Evolutionary conservation across 2,113 vertebrate genomes (phyloP).

Genomic region (Malurus alboscapulatus): DNA sequence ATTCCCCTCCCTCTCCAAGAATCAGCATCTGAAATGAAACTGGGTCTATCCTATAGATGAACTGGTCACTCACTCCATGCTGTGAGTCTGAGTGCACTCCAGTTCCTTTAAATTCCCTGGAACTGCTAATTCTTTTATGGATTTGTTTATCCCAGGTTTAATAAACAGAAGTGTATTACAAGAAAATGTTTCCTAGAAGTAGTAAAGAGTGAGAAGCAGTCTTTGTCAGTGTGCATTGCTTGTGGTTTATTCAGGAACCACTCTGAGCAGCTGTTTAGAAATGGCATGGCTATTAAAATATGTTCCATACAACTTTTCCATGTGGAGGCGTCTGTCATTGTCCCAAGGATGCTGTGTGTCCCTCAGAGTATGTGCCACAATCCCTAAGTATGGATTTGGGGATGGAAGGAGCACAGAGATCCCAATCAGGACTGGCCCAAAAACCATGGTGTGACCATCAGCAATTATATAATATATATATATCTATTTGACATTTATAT

Average conservation of each 20-base stretch:
- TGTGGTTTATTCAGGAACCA: background rate
- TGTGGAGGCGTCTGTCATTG: accelerated
- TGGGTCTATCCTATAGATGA: no score
- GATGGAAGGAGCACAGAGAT: background rate
- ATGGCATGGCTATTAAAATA: background rate
- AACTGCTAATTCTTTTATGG: background rate
- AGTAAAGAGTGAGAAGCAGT: background rate
- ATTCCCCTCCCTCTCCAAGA: background rate
- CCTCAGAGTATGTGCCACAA: background rate
- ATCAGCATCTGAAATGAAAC: background rate
- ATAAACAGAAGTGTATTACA: background rate
- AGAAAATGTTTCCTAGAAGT: background rate
- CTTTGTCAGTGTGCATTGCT: background rate
- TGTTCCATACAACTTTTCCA: background rate
- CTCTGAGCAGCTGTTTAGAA: background rate
- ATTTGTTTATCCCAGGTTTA: background rate
- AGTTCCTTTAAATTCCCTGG: background rate
- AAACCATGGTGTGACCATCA: background rate
- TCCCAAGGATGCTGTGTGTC: background rate
- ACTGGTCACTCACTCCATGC: no score
- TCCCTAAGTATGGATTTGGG: background rate
- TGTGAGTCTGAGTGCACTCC: background rate
- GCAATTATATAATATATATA: background rate
- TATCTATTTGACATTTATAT: no score
- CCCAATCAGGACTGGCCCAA: background rate